Evolutionary conservation across 2,113 vertebrate genomes (phyloP), one percentile per base, ranked within the genome.

Genomic region (Turnix velox): DNA sequence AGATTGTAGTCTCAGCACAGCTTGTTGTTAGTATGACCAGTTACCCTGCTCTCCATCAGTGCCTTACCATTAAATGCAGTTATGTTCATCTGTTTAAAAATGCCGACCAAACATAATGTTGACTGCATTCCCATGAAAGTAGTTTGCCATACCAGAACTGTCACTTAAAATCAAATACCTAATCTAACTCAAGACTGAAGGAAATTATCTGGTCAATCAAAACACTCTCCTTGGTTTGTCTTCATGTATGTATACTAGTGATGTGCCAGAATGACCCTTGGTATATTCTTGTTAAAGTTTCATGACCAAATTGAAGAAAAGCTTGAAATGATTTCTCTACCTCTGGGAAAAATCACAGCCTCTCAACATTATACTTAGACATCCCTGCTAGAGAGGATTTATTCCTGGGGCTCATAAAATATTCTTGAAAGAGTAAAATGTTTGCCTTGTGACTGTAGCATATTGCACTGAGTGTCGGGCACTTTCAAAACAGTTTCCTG

Each of bases 401-500:
- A 94, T 96, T 94, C 71, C 72, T 84, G 40, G 57, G 76, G 77
- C 79, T 94, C 89, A 78, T 93, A 96, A 97, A 96, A 93, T 67
- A 57, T 88, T 91, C 85, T 84, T 91, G 91, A 95, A 93, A 92
- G 84, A 92, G 73, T 72, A 88, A 88, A 93, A 86, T 80, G 78
- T 94, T 95, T 93, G 77, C 87, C 79, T 90, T 91, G 67, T 58
- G 55, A 77, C 91, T 94, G 68, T 77, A 95, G 81, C 91, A 90
- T 92, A 93, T 93, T 94, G 84, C 86, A 95, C 55, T 51, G 86
- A 93, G 73, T 25, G 39, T 85, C 0, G 35, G 57, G 79, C 67
- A 68, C 86, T 96, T 94, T 92, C 82, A 91, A 90, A 96, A 82
- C 84, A 83, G 88, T 96, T 96, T 97, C 92, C 88, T 96, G 75